Conservation (phyloP, 2,113 vertebrate genomes). For the Lagopus leucura region DNA sequence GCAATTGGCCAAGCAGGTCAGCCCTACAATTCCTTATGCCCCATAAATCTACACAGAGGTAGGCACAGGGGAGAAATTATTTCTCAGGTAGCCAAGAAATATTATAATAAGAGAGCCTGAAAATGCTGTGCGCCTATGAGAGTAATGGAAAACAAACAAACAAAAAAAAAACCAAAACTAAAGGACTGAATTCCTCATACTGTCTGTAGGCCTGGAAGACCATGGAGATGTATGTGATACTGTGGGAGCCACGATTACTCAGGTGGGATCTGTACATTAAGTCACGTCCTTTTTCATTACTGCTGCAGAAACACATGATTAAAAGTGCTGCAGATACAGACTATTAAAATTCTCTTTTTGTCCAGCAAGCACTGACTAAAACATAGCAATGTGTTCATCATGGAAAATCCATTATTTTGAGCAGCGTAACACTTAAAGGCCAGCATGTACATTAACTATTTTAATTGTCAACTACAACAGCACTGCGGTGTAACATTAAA, state of each 20-base stretch:
- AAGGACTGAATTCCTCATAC: background rate
- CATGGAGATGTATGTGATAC: background rate
- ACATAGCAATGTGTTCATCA: background rate
- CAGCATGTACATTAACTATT: constrained; percentile 48
- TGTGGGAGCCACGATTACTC: background rate
- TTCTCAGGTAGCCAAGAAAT: constrained; percentile 13
- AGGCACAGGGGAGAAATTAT: background rate
- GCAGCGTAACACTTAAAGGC: constrained; percentile 33
- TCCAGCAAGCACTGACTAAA: background rate
- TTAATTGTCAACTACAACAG: constrained; percentile 64
- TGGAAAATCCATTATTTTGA: constrained; percentile 42
- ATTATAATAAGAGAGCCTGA: background rate
- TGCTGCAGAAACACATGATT: background rate
- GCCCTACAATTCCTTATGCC: background rate
- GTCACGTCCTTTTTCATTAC: constrained; percentile 15
- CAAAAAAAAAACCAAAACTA: background rate
- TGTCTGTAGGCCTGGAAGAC: background rate
- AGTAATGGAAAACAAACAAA: background rate
- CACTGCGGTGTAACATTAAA: constrained; percentile 65
- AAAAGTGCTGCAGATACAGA: background rate
- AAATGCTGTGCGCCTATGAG: background rate
- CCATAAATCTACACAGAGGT: background rate
- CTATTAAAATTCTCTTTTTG: constrained; percentile 10
- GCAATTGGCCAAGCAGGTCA: background rate
- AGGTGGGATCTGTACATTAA: background rate